Percentiles rank a stretch among this genome's conserved stretches.
Evolutionary conservation across 2,888 invertebrate genomes (phyloP).

Genomic region (Drosophila nr. perissopoda): DNA sequence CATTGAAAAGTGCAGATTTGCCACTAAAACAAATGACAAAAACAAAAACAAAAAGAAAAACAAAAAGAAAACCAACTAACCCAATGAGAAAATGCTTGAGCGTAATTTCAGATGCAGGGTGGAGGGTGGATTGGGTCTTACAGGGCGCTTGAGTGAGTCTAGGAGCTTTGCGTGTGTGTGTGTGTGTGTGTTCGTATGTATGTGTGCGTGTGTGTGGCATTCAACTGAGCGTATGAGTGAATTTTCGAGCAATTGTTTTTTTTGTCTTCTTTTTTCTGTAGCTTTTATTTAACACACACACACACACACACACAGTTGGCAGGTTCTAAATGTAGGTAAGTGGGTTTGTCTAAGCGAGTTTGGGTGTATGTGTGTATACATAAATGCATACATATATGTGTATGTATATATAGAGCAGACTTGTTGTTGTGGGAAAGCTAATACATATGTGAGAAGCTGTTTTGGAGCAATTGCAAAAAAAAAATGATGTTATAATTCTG

Average conservation of each 20-base stretch:
- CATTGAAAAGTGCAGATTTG: conserved; percentile 40
- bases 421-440: conserved; percentile 61
- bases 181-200: conserved; percentile 50
- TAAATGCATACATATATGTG: conserved; percentile 10
- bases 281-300: conserved; percentile 53
- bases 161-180: conserved; percentile 68
- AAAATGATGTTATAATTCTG: neutral
- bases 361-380: conserved; percentile 19
- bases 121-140: neutral
- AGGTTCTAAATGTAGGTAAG: conserved; percentile 71
- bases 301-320: conserved; percentile 71
- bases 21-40: conserved; percentile 30
- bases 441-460: neutral
- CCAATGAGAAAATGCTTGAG: conserved; percentile 34
- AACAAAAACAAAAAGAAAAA: conserved; percentile 14
- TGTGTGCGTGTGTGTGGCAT: conserved; percentile 50
- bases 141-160: conserved; percentile 52
- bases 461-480: neutral
- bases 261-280: conserved; percentile 29
- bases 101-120: neutral
- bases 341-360: conserved; percentile 42
- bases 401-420: conserved; percentile 55
- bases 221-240: conserved; percentile 54
- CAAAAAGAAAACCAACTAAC: conserved; percentile 8
- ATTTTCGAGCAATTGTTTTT: conserved; percentile 38